phyloP scores from a whole-genome alignment of 1,140 invertebrate genomes.

The Drosophila mauritiana region DNA sequence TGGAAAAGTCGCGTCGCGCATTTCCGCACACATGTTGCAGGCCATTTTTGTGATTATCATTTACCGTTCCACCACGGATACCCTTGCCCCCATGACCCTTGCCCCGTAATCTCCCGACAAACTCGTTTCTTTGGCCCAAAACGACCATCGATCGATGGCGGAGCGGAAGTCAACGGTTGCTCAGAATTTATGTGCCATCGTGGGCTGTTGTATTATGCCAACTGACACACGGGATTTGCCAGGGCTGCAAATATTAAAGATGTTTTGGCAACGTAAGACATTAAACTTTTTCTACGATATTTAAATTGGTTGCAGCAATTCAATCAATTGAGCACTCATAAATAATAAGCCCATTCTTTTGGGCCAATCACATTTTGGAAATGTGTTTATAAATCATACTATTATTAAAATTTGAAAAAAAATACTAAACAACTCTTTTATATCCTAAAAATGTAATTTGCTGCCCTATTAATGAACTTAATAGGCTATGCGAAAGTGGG shows the following conservation, averaged over 20 bases:
- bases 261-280: not conserved
- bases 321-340: too few species aligned
- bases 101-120: not conserved
- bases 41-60: slow-evolving; percentile 80
- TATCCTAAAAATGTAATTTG: too few species aligned
- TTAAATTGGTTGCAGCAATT: not conserved
- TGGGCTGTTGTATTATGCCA: slow-evolving; percentile 50
- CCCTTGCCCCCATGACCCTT: not conserved
- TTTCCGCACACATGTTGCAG: slow-evolving; percentile 81
- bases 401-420: too few species aligned
- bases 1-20: slow-evolving; percentile 74
- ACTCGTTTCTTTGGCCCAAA: slow-evolving; percentile 24
- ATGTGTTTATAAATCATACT: too few species aligned
- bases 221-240: slow-evolving; percentile 37
- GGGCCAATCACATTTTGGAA: too few species aligned
- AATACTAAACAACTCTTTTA: not conserved
- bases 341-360: too few species aligned
- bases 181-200: slow-evolving; percentile 59
- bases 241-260: slow-evolving; percentile 22
- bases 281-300: not conserved
- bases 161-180: slow-evolving; percentile 20
- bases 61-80: slow-evolving; percentile 47
- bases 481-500: not conserved
- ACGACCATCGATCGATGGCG: slow-evolving; percentile 50
- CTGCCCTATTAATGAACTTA: not conserved